Conservation (phyloP, 2,797 vertebrate species). For the Lagorchestes hirsutus region DNA sequence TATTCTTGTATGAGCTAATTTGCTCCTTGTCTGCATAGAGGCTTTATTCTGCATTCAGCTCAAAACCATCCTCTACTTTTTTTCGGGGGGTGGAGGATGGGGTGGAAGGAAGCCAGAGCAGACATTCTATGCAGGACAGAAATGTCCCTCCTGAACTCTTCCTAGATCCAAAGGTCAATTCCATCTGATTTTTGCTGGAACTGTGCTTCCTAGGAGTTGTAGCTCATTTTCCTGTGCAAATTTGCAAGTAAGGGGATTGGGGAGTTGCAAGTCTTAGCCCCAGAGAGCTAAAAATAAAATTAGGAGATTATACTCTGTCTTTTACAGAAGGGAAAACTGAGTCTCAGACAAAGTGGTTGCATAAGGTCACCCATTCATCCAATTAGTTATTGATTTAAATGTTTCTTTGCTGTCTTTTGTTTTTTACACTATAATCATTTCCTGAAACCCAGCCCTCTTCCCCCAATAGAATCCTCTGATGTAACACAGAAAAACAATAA, state of each 20-base stretch:
- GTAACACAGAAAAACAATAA: neutral
- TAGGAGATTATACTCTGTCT: neutral
- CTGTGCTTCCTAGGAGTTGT: neutral
- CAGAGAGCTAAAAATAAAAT: neutral
- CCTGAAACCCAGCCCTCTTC: neutral
- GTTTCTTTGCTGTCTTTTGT: neutral
- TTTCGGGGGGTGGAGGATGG: rapidly evolving
- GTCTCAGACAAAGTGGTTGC: neutral
- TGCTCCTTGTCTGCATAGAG: neutral
- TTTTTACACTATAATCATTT: neutral
- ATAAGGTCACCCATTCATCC: neutral
- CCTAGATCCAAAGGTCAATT: neutral
- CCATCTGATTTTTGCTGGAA: neutral
- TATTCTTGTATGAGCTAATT: neutral
- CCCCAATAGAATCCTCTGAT: neutral
- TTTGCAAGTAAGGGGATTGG: neutral
- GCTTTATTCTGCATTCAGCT: neutral
- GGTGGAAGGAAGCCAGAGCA: neutral
- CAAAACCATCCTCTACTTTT: neutral
- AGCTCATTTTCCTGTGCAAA: neutral
- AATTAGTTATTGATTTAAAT: neutral
- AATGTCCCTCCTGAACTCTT: neutral
- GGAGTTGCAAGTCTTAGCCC: neutral
- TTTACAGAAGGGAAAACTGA: neutral
- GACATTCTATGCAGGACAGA: neutral